phyloP scores from a whole-genome alignment of 2,797 vertebrate species.

The Pelochelys cantorii region DNA sequence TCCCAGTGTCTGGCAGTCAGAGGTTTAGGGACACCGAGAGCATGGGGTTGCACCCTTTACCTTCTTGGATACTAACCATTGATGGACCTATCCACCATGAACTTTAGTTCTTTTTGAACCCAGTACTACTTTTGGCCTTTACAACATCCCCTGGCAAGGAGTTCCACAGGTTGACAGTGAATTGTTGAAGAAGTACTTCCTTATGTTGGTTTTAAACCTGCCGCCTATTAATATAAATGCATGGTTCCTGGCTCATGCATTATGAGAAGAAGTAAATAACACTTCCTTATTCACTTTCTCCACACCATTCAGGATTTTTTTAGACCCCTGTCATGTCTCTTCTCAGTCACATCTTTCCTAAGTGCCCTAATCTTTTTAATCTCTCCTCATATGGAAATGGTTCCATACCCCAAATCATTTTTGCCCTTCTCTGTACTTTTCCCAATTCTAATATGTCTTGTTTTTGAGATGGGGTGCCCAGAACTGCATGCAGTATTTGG shows the following conservation, averaged over 20 bases:
- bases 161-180: too few relatives aligned
- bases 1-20: not conserved
- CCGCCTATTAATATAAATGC: not conserved
- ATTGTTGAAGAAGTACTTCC: not conserved
- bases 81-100: not conserved
- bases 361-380: not conserved
- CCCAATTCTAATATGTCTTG: not conserved
- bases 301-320: not conserved
- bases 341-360: not conserved
- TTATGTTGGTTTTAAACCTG: not conserved
- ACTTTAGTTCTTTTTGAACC: not conserved
- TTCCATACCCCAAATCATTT: not conserved
- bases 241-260: not conserved
- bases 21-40: not conserved
- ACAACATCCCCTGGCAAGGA: not conserved
- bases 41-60: not conserved
- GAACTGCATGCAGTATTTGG: not conserved
- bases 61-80: not conserved
- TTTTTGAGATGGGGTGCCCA: not conserved
- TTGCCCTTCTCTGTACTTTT: not conserved
- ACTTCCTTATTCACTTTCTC: not conserved
- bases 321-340: not conserved
- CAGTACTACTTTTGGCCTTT: not conserved
- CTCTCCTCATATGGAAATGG: not conserved
- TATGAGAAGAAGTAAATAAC: not conserved